These are phyloP conservation scores for Marcusenius ussheri DNA, from an alignment of 2,113 vertebrate species.

Conservation along the genomic window DNA sequence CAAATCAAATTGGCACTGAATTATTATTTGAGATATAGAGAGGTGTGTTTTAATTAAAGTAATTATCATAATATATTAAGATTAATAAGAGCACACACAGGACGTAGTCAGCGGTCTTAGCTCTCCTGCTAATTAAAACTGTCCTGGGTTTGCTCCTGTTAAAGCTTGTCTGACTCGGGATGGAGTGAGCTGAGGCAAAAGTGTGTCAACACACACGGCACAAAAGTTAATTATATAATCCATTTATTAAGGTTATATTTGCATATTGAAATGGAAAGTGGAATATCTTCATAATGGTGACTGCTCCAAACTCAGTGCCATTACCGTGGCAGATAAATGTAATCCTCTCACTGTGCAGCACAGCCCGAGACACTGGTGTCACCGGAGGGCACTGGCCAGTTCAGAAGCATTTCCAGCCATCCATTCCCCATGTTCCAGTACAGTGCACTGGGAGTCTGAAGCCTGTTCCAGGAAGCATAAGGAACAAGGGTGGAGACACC, in stretches of 20 bases:
- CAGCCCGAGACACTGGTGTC: not conserved
- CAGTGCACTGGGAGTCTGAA: not conserved
- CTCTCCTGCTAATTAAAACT: not conserved
- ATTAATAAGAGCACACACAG: not conserved
- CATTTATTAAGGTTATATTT: not conserved
- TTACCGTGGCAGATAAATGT: not conserved
- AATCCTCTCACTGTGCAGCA: not conserved
- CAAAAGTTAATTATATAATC: not conserved
- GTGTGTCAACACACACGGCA: not conserved
- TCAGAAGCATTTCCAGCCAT: not conserved
- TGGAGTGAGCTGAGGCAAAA: not conserved
- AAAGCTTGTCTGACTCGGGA: not conserved
- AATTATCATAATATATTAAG: not conserved
- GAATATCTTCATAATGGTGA: not conserved
- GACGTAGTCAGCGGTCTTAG: not conserved
- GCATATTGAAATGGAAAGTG: not conserved
- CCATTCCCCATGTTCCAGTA: not conserved
- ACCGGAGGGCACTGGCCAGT: not conserved
- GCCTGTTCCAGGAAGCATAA: not conserved
- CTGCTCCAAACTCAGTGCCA: not conserved
- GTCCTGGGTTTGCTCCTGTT: not conserved
- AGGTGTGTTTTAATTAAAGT: not conserved
- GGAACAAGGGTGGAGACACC: not conserved
- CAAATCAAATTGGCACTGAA: not conserved
- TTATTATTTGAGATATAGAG: not conserved